Conservation (phyloP, 1,140 invertebrate species). For the Drosophila quadrilineata region DNA sequence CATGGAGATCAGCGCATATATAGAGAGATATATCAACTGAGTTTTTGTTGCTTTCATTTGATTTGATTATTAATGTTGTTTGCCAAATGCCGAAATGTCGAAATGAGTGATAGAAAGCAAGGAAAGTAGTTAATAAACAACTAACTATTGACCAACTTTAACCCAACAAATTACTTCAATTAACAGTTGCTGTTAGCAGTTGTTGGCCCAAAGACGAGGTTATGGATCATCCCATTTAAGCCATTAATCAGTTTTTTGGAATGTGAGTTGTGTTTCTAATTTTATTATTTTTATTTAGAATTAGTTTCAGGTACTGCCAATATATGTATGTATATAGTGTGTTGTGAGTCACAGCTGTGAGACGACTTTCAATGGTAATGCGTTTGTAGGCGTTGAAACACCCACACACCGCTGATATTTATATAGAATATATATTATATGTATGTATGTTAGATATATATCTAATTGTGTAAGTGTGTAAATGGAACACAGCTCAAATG, state of each 20-base stretch:
- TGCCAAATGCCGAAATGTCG: slow-evolving; percentile 8
- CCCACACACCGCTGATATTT: slow-evolving; percentile 16
- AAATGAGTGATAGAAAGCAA: slow-evolving; percentile 40
- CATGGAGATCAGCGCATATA: slow-evolving; percentile 7
- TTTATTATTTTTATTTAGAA: background rate
- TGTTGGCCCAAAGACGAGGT: slow-evolving; percentile 41
- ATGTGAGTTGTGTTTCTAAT: too few relatives aligned
- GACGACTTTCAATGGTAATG: slow-evolving; percentile 11
- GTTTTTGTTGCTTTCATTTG: background rate
- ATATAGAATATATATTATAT: too few relatives aligned
- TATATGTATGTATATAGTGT: too few relatives aligned
- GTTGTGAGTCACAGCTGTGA: slow-evolving; percentile 40
- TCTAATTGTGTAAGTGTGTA: slow-evolving; percentile 55
- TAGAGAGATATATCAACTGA: background rate
- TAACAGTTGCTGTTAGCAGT: slow-evolving; percentile 37
- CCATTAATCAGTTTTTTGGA: slow-evolving; percentile 28
- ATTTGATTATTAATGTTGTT: slow-evolving; percentile 3
- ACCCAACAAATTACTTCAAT: slow-evolving; percentile 53
- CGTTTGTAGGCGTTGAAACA: slow-evolving; percentile 28
- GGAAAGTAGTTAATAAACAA: slow-evolving; percentile 36
- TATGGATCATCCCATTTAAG: slow-evolving; percentile 29
- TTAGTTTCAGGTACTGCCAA: background rate
- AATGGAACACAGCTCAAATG: slow-evolving; percentile 58
- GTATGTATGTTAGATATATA: too few relatives aligned
- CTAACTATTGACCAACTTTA: slow-evolving; percentile 21